Evolutionary conservation across 2,888 invertebrate genomes (phyloP), one percentile per base, ranked within the genome.

Genomic region (Busseola fusca): DNA sequence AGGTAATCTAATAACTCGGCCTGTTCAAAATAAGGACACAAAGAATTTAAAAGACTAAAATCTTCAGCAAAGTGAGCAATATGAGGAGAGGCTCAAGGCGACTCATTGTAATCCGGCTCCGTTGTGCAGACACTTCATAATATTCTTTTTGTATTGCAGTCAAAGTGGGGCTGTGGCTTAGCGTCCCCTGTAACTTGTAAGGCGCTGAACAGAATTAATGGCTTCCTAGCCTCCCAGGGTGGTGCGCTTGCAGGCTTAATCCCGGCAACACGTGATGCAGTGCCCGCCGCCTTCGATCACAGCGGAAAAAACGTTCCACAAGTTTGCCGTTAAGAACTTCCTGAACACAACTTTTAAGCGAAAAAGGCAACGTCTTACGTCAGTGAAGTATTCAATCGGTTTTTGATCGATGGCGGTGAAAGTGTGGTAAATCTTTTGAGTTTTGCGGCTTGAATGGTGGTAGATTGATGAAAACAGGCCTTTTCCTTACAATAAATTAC

Each of bases 201-300:
- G 89, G 89, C 89, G 90, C 87, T 91, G 90, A 91, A 91, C 90
- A 89, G 92, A 91, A 93, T 93, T 91, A 92, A 93, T 93, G 91
- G 88, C 85, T 89, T 52, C 59, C 79, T 79, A 72, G 73, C 79
- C 45, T 88, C 85, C 80, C 83, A 60, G 72, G 52, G 54, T 82
- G 62, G 27, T 82, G 88, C 87, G 88, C 89, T 87, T 88, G 89
- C 87, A 85, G 88, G 82, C 88, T 89, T 90, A 91, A 90, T 90
- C 88, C 87, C 76, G 85, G 78, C 84, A 86, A 87, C 87, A 88
- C 88, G 89, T 90, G 90, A 91, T 88, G 88, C 90, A 87, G 84
- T 79, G 80, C 79, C 76, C 74, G 76, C 70, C 64, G 76, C 62
- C 75, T 74, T 85, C 80, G 71, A 84, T 77, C 77, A 72, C 71